These are phyloP conservation scores for Epirrhoe alternata DNA, from an alignment of 2,888 invertebrate genomes.

Conservation along the genomic window DNA sequence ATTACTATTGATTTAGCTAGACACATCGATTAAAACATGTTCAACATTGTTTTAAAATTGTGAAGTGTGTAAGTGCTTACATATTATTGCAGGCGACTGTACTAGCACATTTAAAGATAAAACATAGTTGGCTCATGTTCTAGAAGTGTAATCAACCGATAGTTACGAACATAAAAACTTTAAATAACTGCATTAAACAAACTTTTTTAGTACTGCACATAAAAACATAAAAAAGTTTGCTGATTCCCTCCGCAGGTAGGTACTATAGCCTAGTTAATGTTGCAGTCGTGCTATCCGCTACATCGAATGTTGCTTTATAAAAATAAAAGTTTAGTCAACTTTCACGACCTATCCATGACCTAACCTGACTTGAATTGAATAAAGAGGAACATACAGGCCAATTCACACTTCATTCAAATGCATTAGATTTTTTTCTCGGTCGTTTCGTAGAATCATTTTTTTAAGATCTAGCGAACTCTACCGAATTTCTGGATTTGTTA, in stretches of 20 bases:
- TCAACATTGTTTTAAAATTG: too few species aligned
- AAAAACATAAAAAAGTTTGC: constrained; percentile 54
- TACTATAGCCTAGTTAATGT: constrained; percentile 37
- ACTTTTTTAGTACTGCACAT: constrained; percentile 50
- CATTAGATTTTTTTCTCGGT: too few species aligned
- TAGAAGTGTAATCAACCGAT: constrained; percentile 40
- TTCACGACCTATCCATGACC: constrained; percentile 7
- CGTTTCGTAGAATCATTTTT: too few species aligned
- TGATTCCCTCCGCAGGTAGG: constrained; percentile 39
- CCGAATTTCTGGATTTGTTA: too few species aligned
- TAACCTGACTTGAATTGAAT: not conserved
- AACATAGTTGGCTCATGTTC: constrained; percentile 16
- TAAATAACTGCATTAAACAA: constrained; percentile 47
- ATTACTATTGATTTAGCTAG: too few species aligned
- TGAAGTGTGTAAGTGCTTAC: not conserved
- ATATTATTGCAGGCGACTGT: too few species aligned
- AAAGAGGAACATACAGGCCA: not conserved
- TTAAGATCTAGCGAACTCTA: too few species aligned
- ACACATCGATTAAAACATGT: too few species aligned
- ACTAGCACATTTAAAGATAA: not conserved
- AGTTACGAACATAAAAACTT: constrained; percentile 50
- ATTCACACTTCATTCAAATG: too few species aligned
- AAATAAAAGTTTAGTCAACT: constrained; percentile 21
- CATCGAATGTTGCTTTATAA: constrained; percentile 31
- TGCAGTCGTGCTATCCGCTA: constrained; percentile 28